Evolutionary conservation across 2,113 vertebrate species (phyloP).

Genomic region (Suricata suricatta): DNA sequence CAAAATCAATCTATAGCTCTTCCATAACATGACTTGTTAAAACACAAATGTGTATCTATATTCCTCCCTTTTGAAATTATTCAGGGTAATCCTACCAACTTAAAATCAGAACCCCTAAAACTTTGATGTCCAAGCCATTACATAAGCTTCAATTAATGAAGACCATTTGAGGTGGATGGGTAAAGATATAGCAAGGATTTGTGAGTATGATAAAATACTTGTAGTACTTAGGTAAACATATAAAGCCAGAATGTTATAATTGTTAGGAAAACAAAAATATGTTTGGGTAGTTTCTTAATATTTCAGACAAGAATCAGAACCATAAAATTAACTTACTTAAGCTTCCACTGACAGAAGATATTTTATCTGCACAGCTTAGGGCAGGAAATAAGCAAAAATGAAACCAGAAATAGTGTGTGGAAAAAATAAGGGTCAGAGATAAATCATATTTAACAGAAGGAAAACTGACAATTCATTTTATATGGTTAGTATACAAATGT

Average conservation of each 20-base stretch:
- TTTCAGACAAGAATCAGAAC: not conserved
- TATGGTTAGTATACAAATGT: not conserved
- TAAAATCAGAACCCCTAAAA: not conserved
- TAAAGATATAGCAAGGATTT: not conserved
- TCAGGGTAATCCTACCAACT: not conserved
- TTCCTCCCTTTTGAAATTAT: not conserved
- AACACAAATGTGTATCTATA: not conserved
- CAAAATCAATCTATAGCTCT: not conserved
- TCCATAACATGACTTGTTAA: not conserved
- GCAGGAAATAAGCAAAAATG: not conserved
- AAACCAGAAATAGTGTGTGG: not conserved
- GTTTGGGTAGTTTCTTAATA: not conserved
- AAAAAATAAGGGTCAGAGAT: not conserved
- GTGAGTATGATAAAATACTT: not conserved
- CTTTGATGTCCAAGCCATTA: not conserved
- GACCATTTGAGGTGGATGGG: not conserved
- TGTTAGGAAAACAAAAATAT: not conserved
- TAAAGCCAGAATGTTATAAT: not conserved
- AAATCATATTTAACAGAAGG: not conserved
- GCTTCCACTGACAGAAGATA: not conserved
- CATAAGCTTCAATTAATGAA: not conserved
- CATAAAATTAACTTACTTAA: not conserved
- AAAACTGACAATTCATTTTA: not conserved
- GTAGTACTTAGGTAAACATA: not conserved
- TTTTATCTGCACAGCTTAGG: not conserved